Conservation (phyloP, 2,797 vertebrate species). For the Chromis chromis region DNA sequence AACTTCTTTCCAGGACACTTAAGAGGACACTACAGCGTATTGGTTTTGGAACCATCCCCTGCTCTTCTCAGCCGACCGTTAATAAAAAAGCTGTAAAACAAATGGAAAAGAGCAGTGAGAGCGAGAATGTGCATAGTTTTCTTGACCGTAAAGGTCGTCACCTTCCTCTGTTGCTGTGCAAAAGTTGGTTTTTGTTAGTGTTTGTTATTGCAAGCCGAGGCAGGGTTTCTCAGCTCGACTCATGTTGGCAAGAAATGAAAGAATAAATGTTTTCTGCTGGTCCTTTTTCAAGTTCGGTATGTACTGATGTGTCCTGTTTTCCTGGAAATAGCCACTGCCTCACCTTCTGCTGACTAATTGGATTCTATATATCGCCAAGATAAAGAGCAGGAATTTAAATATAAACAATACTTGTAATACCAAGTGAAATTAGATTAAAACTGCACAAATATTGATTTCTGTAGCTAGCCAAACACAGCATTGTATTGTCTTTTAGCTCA, state of each 20-base stretch:
- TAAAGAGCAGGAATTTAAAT: slow-evolving; percentile 8
- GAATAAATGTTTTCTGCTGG: slow-evolving; percentile 23
- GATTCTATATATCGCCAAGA: neutral
- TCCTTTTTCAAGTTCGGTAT: neutral
- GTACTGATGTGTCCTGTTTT: neutral
- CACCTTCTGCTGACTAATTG: neutral
- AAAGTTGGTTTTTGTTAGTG: neutral
- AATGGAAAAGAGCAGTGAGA: slow-evolving; percentile 8
- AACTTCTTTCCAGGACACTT: slow-evolving; percentile 28
- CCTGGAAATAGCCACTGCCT: slow-evolving; percentile 36
- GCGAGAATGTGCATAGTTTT: slow-evolving; percentile 15
- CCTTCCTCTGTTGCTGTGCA: slow-evolving; percentile 8
- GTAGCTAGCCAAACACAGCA: too few species aligned
- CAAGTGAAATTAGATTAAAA: neutral
- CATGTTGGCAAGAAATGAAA: slow-evolving; percentile 28
- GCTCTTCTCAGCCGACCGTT: slow-evolving; percentile 2
- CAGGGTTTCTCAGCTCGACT: neutral
- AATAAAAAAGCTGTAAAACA: slow-evolving; percentile 29
- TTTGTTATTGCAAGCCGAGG: neutral
- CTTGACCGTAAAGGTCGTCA: slow-evolving; percentile 1
- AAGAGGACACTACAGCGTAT: slow-evolving; percentile 33
- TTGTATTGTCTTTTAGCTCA: neutral
- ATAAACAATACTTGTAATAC: neutral
- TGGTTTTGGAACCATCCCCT: slow-evolving; percentile 38
- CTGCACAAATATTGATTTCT: neutral